Evolutionary conservation across 2,797 vertebrate genomes (phyloP), one percentile per base, ranked within the genome.

Genomic region (Sebastes jordani): DNA sequence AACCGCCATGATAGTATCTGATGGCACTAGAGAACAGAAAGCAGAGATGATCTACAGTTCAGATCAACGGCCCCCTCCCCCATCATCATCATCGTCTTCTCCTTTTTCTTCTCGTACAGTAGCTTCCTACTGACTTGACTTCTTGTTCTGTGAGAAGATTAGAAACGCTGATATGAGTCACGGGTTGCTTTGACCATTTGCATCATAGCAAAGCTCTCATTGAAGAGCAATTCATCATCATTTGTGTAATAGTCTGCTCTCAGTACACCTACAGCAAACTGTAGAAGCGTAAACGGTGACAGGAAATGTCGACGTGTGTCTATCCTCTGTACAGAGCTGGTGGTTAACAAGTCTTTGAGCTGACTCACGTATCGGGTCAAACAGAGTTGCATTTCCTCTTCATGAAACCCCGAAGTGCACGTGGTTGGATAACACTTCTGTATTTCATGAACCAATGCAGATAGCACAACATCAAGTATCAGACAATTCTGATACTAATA

Each of bases 121-220:
- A 20, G 49, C 68, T 23, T n/a, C 52, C 63, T 34, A 10, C 69
- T 69, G 64, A 52, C 61, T 38, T 9, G 36, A 52, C 56, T 11
- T 66, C 75, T 58, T 55, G 29, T 62, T 64, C 63, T 71, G 18
- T 23, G 30, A 65, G 61, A 71, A 52, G 76, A 86, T 80, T 76
- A 83, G 30, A 78, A 68, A 67, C 20, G 6, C 32, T 42, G 62
- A 78, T 32, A 49, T 64, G 65, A 71, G n/a, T 83, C 84, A 36
- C 5, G 13, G 11, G 60, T 42, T 22, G 46, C 29, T 14, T 34
- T 22, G 22, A 71, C 60, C 59, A 6, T 59, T 58, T 42, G 58
- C 36, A 54, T 64, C 58, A 79, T 27, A 38, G 56, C 49, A 30
- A 29, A 34, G 22, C 42, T 65, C 30, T 56, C 27, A 6, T 46